Percentiles rank a stretch among this genome's conserved stretches.
These are phyloP conservation scores for Liodrosophila aerea DNA, from an alignment of 2,888 invertebrate species.

Conservation along the genomic window DNA sequence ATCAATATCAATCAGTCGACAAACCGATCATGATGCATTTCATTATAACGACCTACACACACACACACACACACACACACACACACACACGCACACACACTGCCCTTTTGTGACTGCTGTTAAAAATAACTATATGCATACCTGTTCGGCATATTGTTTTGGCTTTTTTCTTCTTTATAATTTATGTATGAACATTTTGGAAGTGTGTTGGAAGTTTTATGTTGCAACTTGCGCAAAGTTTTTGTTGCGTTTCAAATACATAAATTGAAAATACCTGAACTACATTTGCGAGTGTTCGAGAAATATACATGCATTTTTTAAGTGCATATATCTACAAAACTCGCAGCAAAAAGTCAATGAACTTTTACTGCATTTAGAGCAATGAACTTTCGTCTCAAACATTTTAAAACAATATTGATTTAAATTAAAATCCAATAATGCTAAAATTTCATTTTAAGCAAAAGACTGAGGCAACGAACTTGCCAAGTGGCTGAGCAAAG, in stretches of 20 bases:
- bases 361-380: slow-evolving; percentile 43
- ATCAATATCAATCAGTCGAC: slow-evolving; percentile 63
- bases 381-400: too few species aligned
- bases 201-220: slow-evolving; percentile 19
- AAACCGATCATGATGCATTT: slow-evolving; percentile 56
- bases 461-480: background rate
- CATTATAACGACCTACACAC: slow-evolving; percentile 39
- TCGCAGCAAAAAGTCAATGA: slow-evolving; percentile 30
- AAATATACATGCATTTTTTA: background rate
- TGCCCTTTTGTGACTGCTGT: slow-evolving; percentile 50
- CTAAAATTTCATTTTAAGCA: too few species aligned
- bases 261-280: slow-evolving; percentile 9
- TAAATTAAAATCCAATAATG: too few species aligned
- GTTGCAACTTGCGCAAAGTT: slow-evolving; percentile 47
- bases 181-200: slow-evolving; percentile 40
- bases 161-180: slow-evolving; percentile 18
- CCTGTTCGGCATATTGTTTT: slow-evolving; percentile 32
- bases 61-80: background rate
- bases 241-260: slow-evolving; percentile 5
- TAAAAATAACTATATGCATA: slow-evolving; percentile 42
- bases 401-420: too few species aligned
- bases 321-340: too few species aligned
- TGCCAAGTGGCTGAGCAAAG: slow-evolving; percentile 5
- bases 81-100: slow-evolving; percentile 9
- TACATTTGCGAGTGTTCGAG: slow-evolving; percentile 4